Evolutionary conservation across 2,888 invertebrate species (phyloP).

Genomic region (Ecdyonurus torrentis): DNA sequence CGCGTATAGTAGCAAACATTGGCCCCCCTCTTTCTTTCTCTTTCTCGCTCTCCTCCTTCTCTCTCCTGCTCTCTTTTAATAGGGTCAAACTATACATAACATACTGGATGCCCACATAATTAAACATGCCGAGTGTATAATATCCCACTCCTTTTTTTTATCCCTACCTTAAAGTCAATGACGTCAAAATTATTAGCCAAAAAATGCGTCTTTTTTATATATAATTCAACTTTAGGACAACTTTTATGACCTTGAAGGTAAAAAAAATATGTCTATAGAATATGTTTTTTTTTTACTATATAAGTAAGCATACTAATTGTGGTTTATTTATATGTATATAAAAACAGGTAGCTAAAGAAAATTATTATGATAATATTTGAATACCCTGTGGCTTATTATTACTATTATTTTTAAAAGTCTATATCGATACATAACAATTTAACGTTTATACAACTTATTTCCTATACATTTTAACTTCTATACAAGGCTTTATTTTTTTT

Average conservation of each 20-base stretch:
- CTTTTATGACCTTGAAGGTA: too few species aligned
- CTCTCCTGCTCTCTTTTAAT: neutral
- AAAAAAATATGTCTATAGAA: too few species aligned
- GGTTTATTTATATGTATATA: neutral
- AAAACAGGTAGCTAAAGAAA: neutral
- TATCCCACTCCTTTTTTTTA: too few species aligned
- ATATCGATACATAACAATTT: too few species aligned
- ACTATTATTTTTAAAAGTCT: too few species aligned
- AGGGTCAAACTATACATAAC: neutral
- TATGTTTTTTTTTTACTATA: neutral
- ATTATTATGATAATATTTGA: neutral
- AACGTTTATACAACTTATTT: too few species aligned
- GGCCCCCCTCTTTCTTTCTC: neutral
- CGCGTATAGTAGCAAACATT: too few species aligned
- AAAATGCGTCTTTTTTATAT: neutral
- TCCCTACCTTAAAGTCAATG: neutral
- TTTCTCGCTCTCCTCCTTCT: neutral
- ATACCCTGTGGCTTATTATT: neutral
- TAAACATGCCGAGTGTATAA: too few species aligned
- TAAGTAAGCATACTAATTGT: neutral
- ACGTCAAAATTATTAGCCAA: neutral
- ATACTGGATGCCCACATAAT: neutral
- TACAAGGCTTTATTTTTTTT: too few species aligned
- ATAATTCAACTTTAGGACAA: too few species aligned
- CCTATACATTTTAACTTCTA: too few species aligned